Conservation (phyloP, 2,113 vertebrate species). For the Lophura nycthemera region DNA sequence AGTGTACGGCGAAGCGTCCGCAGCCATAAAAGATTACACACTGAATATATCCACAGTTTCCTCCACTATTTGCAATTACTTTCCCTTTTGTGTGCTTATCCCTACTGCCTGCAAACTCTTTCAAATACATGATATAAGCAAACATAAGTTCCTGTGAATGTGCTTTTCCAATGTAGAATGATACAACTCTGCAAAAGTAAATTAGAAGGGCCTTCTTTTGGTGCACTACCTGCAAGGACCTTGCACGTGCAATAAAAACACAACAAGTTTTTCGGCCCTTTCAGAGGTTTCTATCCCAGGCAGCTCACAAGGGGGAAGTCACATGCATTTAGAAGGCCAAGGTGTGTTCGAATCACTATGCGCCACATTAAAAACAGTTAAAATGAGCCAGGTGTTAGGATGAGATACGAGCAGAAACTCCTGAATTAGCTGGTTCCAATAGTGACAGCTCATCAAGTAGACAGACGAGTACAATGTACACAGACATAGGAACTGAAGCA, state of each 20-base stretch:
- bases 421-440: neutral
- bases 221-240: neutral
- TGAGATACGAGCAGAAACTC: neutral
- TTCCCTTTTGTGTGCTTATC: neutral
- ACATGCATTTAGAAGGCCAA: neutral
- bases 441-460: neutral
- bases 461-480: neutral
- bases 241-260: neutral
- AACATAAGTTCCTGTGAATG: neutral
- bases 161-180: neutral
- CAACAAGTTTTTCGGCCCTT: neutral
- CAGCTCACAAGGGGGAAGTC: neutral
- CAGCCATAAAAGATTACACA: neutral
- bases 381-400: neutral
- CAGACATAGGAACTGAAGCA: neutral
- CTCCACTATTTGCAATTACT: neutral
- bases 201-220: neutral
- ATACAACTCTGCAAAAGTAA: neutral
- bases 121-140: neutral
- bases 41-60: neutral
- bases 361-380: neutral
- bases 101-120: rapidly evolving
- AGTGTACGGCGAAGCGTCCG: neutral
- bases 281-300: neutral
- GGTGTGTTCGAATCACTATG: neutral